Evolutionary conservation across 2,113 vertebrate species (phyloP).

Genomic region (Nyctereutes procyonoides): DNA sequence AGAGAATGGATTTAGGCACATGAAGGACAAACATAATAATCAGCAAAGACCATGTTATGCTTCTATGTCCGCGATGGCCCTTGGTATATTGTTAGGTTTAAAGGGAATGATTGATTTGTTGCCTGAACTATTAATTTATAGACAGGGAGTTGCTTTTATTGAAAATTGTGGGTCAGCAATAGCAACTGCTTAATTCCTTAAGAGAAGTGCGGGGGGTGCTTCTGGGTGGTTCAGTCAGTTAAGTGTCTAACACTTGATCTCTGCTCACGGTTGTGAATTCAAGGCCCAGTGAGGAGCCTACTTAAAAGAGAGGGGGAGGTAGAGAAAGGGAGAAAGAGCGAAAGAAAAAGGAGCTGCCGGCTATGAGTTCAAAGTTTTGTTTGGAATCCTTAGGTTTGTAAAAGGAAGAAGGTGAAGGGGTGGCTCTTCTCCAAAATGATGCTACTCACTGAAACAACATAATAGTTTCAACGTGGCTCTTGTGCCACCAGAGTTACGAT

Average conservation of each 20-base stretch:
- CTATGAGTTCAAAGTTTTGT: slow-evolving; percentile 22
- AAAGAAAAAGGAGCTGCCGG: not conserved
- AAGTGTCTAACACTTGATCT: not conserved
- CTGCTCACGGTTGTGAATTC: not conserved
- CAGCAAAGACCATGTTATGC: not conserved
- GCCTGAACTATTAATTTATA: not conserved
- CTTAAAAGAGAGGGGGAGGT: not conserved
- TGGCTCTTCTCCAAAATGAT: not conserved
- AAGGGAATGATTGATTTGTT: not conserved
- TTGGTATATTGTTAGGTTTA: not conserved
- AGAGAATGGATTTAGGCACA: not conserved
- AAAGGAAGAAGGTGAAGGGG: not conserved
- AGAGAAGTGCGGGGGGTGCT: not conserved
- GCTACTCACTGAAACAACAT: not conserved
- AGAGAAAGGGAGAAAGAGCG: no score
- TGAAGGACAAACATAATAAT: not conserved
- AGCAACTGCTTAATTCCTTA: not conserved
- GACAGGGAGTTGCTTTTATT: not conserved
- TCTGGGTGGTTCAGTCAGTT: not conserved
- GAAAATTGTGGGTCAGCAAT: not conserved
- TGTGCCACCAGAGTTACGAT: not conserved
- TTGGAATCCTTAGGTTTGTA: not conserved
- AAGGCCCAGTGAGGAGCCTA: not conserved
- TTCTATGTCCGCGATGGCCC: not conserved
- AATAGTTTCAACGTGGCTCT: not conserved